Conservation (phyloP, 2,888 invertebrate genomes). For the Andrena dorsata region DNA sequence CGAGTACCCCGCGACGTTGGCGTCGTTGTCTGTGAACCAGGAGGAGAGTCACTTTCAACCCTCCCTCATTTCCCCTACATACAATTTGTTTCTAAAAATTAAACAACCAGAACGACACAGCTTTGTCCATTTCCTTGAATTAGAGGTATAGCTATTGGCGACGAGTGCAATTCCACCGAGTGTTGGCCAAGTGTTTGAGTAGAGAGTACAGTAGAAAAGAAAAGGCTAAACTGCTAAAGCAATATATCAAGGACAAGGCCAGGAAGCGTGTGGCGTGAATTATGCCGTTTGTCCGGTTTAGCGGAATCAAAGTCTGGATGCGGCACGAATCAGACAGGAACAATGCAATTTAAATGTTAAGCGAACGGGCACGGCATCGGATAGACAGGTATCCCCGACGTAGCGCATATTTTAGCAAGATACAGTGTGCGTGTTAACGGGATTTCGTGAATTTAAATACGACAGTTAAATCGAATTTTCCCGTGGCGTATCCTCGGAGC, state of each 20-base stretch:
- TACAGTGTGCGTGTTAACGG: conserved; percentile 39
- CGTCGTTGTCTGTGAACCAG: conserved; percentile 52
- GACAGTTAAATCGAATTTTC: conserved; percentile 36
- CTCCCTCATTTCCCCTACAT: not conserved
- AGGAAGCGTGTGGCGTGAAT: not conserved
- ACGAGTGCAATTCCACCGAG: too few species aligned
- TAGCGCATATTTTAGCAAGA: conserved; percentile 39
- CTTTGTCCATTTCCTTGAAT: too few species aligned
- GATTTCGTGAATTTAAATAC: conserved; percentile 42
- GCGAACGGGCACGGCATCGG: conserved; percentile 21
- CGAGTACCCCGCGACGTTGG: conserved; percentile 80
- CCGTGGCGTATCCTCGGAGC: not conserved
- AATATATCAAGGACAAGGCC: not conserved
- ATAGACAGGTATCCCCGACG: conserved; percentile 17
- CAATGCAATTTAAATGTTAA: conserved; percentile 45
- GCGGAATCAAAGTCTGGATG: conserved; percentile 20
- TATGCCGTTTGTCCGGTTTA: conserved; percentile 22
- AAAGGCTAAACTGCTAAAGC: not conserved
- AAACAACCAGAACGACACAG: too few species aligned
- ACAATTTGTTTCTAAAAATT: too few species aligned
- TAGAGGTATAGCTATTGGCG: too few species aligned
- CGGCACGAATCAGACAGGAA: conserved; percentile 31
- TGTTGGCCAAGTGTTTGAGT: too few species aligned
- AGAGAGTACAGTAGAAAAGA: not conserved
- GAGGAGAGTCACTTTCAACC: conserved; percentile 32